Evolutionary conservation across 2,888 invertebrate genomes (phyloP).

Genomic region (Phrixothrix hirtus): DNA sequence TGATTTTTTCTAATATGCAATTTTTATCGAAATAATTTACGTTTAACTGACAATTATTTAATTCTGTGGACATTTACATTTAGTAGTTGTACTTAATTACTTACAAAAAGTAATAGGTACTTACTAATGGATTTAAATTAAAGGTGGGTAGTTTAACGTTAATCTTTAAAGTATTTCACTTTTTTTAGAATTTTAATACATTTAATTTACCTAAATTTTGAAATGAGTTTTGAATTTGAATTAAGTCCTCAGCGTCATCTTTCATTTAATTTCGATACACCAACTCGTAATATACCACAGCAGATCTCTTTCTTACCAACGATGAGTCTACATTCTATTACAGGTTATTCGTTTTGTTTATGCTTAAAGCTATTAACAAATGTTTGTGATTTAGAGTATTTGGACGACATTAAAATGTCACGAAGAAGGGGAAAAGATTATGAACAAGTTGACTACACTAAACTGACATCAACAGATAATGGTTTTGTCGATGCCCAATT

Average conservation of each 20-base stretch:
- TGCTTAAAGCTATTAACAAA: constrained; percentile 4
- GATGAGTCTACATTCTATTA: constrained; percentile 48
- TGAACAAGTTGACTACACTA: constrained; percentile 66
- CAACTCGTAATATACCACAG: constrained; percentile 27
- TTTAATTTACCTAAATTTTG: no score
- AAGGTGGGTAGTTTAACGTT: no score
- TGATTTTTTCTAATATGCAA: background rate
- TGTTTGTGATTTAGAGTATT: constrained; percentile 53
- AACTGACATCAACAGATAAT: constrained; percentile 61
- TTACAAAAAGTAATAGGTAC: no score
- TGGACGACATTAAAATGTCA: constrained; percentile 62
- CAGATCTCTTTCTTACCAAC: constrained; percentile 41
- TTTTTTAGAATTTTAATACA: no score
- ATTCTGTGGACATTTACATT: no score
- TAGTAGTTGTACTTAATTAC: no score
- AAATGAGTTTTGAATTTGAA: constrained; percentile 23
- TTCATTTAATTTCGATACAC: constrained; percentile 32
- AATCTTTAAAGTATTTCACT: no score
- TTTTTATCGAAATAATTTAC: background rate
- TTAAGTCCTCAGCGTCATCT: constrained; percentile 33
- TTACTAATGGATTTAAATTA: no score
- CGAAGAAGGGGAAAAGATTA: constrained; percentile 62
- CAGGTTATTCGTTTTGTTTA: constrained; percentile 39
- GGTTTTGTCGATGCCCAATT: constrained; percentile 75
- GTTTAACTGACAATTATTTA: no score